Evolutionary conservation across 2,113 vertebrate species (phyloP).

Genomic region (human): GRCh38 chrX:124949001-124949500

Average conservation of each 20-base stretch:
- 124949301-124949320: constrained; percentile 29
- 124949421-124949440: neutral
- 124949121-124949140: constrained; percentile 45
- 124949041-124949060: neutral
- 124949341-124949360: neutral
- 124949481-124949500: neutral
- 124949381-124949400: neutral
- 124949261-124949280: neutral
- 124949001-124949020: neutral
- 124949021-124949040: neutral
- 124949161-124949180: constrained; percentile 36
- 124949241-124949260: constrained; percentile 58
- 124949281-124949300: neutral
- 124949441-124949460: constrained; percentile 4
- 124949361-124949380: neutral
- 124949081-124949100: constrained; percentile 7
- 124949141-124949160: constrained; percentile 8
- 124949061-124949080: neutral
- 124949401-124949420: neutral
- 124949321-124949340: constrained; percentile 20
- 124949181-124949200: constrained; percentile 1
- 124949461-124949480: neutral
- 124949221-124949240: constrained; percentile 31
- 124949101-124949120: constrained; percentile 21
- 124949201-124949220: constrained; percentile 16